These are phyloP conservation scores for Miichthys miiuy DNA, from an alignment of 2,797 vertebrate genomes.

Conservation along the genomic window DNA sequence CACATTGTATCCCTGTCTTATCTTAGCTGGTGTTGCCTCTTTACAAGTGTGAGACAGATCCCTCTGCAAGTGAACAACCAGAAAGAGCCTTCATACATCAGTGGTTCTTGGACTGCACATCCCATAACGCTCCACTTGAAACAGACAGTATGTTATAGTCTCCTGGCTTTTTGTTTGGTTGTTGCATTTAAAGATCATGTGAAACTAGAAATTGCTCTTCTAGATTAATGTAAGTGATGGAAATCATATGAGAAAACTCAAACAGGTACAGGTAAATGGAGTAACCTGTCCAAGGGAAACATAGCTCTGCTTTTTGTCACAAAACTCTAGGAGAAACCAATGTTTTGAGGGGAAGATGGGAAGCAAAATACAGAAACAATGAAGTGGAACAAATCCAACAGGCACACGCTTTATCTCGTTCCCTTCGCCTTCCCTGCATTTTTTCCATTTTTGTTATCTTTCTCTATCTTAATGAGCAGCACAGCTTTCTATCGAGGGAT, in stretches of 20 bases:
- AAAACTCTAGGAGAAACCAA: slow-evolving; percentile 59
- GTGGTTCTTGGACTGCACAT: slow-evolving; percentile 52
- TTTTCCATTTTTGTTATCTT: slow-evolving; percentile 86
- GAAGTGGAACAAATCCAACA: slow-evolving; percentile 86
- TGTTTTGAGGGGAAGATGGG: slow-evolving; percentile 54
- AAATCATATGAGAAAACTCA: slow-evolving; percentile 33
- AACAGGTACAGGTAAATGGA: slow-evolving; percentile 64
- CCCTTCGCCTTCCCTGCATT: slow-evolving; percentile 69
- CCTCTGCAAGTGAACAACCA: slow-evolving; percentile 50
- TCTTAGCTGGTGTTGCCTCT: slow-evolving; percentile 65
- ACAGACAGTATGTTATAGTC: slow-evolving; percentile 54
- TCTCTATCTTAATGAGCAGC: slow-evolving; percentile 88
- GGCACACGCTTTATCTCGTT: slow-evolving; percentile 84
- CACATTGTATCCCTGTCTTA: slow-evolving; percentile 62
- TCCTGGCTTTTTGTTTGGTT: slow-evolving; percentile 38
- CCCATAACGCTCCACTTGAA: slow-evolving; percentile 54
- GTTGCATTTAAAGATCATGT: slow-evolving; percentile 37
- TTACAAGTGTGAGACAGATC: slow-evolving; percentile 62
- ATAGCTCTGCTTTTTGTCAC: slow-evolving; percentile 64
- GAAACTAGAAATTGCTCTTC: neutral
- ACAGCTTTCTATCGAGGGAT: slow-evolving; percentile 80
- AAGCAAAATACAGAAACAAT: slow-evolving; percentile 82
- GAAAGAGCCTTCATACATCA: slow-evolving; percentile 66
- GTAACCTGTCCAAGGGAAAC: slow-evolving; percentile 73
- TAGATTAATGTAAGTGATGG: slow-evolving; percentile 13